Evolutionary conservation across 2,797 vertebrate genomes (phyloP), one percentile per base, ranked within the genome.

Genomic region (Lycodopsis pacificus): DNA sequence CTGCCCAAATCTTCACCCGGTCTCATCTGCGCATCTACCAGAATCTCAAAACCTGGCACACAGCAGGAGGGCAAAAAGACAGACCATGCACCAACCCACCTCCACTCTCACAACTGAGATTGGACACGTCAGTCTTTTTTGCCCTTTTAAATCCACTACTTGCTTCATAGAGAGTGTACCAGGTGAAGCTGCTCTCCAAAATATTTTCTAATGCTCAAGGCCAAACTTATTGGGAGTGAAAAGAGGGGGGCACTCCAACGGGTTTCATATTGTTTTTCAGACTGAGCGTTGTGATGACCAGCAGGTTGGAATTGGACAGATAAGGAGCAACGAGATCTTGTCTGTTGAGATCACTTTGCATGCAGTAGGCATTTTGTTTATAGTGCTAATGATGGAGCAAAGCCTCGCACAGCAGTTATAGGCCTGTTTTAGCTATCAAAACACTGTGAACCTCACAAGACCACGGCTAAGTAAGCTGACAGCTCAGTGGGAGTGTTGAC

Each of bases 41-140:
- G 81, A 88, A 91, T 92, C 81, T 89, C 75, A 88, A 90, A 84
- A 82, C 61, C 81, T 40, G 58, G 71, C 73, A 80, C 40, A 2
- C 88, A 68, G 75, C 75, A 69, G 87, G 88, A 64, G 83, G 72
- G 67, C 71, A 72, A 48, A 74, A 46, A 78, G 53, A 68, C 59
- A 25, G 64, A 65, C 75, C 51, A 7, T 25, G 48, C 51, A 64
- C 51, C 14, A 56, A 71, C 54, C 81, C 72, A 64, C 34, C 80
- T 75, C 65, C 22, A 63, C 56, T 82, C 72, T 87, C 61, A 46
- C 63, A 59, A 3, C 76, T 71, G n/a, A 82, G 72, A 82, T 77
- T 88, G 81, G 78, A 81, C 81, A 85, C 87, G 65, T 56, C 86
- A 73, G 65, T 61, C 76, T 76, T 80, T 73, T 71, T 74, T 66